A percentile compares a stretch with the other conserved stretches of the same genome.
Conservation (phyloP, 1,140 invertebrate species). For the Drosophila kikkawai region DNA sequence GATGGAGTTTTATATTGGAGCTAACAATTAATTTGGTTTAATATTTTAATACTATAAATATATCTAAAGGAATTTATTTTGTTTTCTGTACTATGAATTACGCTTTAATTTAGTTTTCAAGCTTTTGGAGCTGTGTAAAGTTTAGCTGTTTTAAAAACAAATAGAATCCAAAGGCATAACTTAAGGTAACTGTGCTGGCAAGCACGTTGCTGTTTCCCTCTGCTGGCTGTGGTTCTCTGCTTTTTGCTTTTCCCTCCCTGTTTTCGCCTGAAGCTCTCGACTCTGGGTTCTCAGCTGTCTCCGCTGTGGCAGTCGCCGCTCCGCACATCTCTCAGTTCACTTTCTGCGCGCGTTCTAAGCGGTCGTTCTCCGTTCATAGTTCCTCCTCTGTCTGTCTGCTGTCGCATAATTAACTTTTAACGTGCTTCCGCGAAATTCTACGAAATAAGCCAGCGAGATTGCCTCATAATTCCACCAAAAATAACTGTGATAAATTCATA, state of each 20-base stretch:
- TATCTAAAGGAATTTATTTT: too few relatives aligned
- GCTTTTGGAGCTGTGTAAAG: conserved; percentile 4
- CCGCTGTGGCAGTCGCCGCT: conserved; percentile 22
- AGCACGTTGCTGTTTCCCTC: conserved; percentile 27
- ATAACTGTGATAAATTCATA: conserved; percentile 63
- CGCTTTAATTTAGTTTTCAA: neutral
- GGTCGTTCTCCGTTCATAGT: conserved; percentile 52
- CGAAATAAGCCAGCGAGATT: conserved; percentile 30
- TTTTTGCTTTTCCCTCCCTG: neutral
- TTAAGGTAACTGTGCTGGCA: conserved; percentile 31
- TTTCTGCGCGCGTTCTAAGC: conserved; percentile 70
- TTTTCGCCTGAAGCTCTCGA: neutral
- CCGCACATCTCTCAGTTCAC: conserved; percentile 53
- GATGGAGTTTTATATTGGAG: too few relatives aligned
- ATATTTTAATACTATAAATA: too few relatives aligned
- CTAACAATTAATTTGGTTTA: too few relatives aligned
- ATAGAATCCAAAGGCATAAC: conserved; percentile 29
- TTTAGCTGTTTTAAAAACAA: conserved; percentile 59
- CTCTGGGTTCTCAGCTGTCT: conserved; percentile 23
- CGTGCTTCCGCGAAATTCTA: conserved; percentile 65
- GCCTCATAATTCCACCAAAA: conserved; percentile 21
- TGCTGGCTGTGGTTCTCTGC: neutral
- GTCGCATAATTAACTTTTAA: conserved; percentile 40
- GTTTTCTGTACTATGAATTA: too few relatives aligned
- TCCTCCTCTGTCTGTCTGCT: conserved; percentile 22